Percentiles rank a stretch among this genome's conserved stretches.
Evolutionary conservation across 2,888 invertebrate genomes (phyloP).

Genomic region (Morpho deidamia): DNA sequence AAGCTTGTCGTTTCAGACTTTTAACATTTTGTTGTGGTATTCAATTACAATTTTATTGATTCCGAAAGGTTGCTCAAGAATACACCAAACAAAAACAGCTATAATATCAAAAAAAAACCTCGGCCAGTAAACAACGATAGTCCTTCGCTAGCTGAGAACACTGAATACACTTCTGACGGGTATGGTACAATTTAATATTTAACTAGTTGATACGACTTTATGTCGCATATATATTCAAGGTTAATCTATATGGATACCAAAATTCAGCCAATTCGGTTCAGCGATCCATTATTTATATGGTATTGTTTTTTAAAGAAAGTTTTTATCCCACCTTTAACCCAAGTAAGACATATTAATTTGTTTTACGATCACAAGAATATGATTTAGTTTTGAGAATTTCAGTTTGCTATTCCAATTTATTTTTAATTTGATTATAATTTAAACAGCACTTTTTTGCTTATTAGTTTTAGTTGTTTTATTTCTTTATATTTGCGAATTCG

Average conservation of each 20-base stretch:
- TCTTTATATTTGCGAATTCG: constrained; percentile 33
- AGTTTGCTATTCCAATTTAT: not conserved
- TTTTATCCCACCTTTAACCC: no score
- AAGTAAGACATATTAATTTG: no score
- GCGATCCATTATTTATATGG: no score
- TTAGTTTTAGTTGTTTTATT: constrained; percentile 28
- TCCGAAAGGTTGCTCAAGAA: constrained; percentile 56
- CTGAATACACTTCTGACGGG: constrained; percentile 62
- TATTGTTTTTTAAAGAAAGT: no score
- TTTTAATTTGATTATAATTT: not conserved
- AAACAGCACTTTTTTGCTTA: constrained; percentile 22
- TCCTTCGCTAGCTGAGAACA: constrained; percentile 57
- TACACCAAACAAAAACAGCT: constrained; percentile 55
- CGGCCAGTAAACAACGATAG: constrained; percentile 46
- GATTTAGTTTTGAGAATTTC: no score
- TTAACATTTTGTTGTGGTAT: no score
- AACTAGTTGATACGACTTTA: no score
- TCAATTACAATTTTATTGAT: not conserved
- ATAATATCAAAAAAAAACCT: constrained; percentile 53
- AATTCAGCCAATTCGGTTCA: no score
- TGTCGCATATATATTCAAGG: no score
- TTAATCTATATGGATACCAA: no score
- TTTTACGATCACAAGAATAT: no score
- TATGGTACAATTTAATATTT: constrained; percentile 25
- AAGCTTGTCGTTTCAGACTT: no score